Evolutionary conservation across 1,140 invertebrate genomes (phyloP), one percentile per base, ranked within the genome.

Genomic region (Anadara kagoshimensis): DNA sequence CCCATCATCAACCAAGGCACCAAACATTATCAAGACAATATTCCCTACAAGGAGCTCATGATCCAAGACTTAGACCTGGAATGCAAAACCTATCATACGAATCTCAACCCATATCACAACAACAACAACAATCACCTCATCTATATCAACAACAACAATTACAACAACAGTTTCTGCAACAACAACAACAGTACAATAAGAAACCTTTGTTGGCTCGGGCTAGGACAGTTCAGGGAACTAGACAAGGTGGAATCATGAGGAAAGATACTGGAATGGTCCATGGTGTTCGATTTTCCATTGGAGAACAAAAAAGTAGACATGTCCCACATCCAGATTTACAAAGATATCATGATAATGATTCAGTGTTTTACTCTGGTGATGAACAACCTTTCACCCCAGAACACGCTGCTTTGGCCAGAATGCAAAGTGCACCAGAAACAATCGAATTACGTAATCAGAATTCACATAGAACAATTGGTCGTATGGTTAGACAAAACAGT

Each of bases 21-120:
- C 90, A 93, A 61, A 96, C 95, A 85, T 87, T 97, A 5, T 93
- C 94, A 58, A 91, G 95, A 36, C 95, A 96, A 80, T 89, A 95
- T 22, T 95, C 94, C 1, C 86, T 96, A 0, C 96, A 96, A 89
- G 95, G 95, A 0, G 88, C 89, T 5, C 93, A 92, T 77, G 95
- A 96, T 89, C 93, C 94, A 11, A 89, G 94, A 62, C 87, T 95
- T 56, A 61, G 51, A 53, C 54, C 75, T 18, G 41, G 66, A 12
- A 16, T 69, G 20, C 53, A 58, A 54, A 69, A 76, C 44, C 47
- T 63, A 10, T 78, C 75, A 18, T 74, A 70, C 51, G 76, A 72
- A 56, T 71, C 76, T 57, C 57, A 65, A 57, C 24, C 24, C 24
- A 3, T 44, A 29, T 26, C 49, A 45, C 72, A 74, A 29, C 44